Percentiles rank a stretch among this genome's conserved stretches.
Evolutionary conservation across 2,888 invertebrate species (phyloP).

Genomic region (Hofmannophila pseudospretella): DNA sequence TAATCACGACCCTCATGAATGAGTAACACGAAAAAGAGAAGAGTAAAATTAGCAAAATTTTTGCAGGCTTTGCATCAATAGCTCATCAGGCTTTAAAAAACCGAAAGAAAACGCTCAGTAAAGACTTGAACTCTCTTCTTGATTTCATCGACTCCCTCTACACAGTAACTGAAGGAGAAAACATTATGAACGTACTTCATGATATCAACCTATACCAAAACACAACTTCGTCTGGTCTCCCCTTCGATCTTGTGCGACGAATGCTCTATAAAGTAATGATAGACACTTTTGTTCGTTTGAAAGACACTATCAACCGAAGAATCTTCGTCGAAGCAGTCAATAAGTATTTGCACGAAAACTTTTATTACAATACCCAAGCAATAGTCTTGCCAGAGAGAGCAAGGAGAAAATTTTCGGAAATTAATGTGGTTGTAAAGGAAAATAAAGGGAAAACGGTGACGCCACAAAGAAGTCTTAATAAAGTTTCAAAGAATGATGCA

Average conservation of each 20-base stretch:
- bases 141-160: conserved; percentile 15
- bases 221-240: too few relatives aligned
- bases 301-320: not conserved
- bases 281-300: not conserved
- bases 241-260: not conserved
- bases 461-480: too few relatives aligned
- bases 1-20: too few relatives aligned
- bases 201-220: too few relatives aligned
- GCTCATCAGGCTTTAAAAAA: not conserved
- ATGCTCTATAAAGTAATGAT: not conserved
- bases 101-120: not conserved
- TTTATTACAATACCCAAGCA: too few relatives aligned
- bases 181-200: conserved; percentile 5
- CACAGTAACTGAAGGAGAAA: conserved; percentile 2
- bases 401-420: too few relatives aligned
- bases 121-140: conserved; percentile 14
- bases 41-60: not conserved
- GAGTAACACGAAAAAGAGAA: not conserved
- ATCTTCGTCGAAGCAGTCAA: not conserved
- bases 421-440: too few relatives aligned
- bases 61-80: not conserved
- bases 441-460: too few relatives aligned
- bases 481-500: too few relatives aligned
- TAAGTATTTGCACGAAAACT: not conserved
- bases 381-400: too few relatives aligned